Conservation (phyloP, 1,140 invertebrate genomes). For the Microplitis mediator region DNA sequence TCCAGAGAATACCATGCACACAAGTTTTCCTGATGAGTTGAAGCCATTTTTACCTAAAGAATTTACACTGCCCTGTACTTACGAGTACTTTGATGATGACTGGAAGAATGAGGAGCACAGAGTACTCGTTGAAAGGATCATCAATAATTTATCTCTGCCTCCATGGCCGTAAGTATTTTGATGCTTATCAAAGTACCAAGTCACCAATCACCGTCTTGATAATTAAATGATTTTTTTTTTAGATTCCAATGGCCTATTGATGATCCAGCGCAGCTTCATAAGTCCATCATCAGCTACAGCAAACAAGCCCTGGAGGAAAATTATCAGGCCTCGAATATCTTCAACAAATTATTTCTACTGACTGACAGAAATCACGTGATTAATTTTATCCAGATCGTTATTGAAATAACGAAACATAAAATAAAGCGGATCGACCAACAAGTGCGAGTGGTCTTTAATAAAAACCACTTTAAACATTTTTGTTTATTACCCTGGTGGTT, state of each 20-base stretch:
- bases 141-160: slow-evolving; percentile 48
- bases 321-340: slow-evolving; percentile 40
- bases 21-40: slow-evolving; percentile 64
- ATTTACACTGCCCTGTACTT: slow-evolving; percentile 55
- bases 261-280: slow-evolving; percentile 39
- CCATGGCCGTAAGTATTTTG: slow-evolving; percentile 49
- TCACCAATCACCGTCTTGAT: too few species aligned
- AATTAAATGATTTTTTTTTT: slow-evolving; percentile 22
- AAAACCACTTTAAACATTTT: slow-evolving; percentile 52
- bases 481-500: slow-evolving; percentile 57
- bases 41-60: slow-evolving; percentile 54
- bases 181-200: background rate
- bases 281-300: slow-evolving; percentile 44
- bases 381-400: slow-evolving; percentile 49
- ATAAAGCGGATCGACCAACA: slow-evolving; percentile 39
- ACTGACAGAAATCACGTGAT: slow-evolving; percentile 36
- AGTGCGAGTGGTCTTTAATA: slow-evolving; percentile 53
- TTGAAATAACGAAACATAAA: slow-evolving; percentile 50
- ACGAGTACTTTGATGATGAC: slow-evolving; percentile 64
- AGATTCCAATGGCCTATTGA: slow-evolving; percentile 53
- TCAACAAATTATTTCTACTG: slow-evolving; percentile 48
- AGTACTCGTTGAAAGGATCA: slow-evolving; percentile 39
- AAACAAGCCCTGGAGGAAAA: slow-evolving; percentile 40
- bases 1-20: slow-evolving; percentile 56
- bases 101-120: slow-evolving; percentile 60